Conservation (phyloP, 2,797 vertebrate genomes). For the Betta splendens region DNA sequence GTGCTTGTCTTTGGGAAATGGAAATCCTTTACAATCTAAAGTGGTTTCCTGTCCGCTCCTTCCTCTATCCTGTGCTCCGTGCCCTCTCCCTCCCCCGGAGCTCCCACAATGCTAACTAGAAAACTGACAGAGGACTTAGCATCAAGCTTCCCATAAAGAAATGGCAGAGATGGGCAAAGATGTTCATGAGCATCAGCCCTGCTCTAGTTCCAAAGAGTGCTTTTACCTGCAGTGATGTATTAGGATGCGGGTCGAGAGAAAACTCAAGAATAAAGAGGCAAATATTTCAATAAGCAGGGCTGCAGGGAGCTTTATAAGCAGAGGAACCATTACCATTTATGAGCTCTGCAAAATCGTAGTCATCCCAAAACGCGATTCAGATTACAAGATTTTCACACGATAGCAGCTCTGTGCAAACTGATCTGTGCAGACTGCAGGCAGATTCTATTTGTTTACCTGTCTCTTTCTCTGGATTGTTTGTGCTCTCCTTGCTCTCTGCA, state of each 20-base stretch:
- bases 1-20: constrained; percentile 87
- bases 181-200: background rate
- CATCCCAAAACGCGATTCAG: constrained; percentile 14
- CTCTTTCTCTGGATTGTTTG: constrained; percentile 33
- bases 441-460: constrained; percentile 55
- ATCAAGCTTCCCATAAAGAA: constrained; percentile 32
- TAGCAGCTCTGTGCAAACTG: constrained; percentile 16
- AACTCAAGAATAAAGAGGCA: constrained; percentile 2
- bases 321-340: background rate
- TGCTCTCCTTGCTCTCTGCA: constrained; percentile 42
- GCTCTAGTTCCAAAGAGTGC: background rate
- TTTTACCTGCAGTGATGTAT: background rate
- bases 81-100: constrained; percentile 59
- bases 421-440: constrained; percentile 20
- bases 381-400: constrained; percentile 4
- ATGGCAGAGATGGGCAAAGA: too few species aligned
- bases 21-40: constrained; percentile 87
- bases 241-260: background rate
- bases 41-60: constrained; percentile 85
- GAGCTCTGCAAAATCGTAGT: background rate
- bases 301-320: background rate
- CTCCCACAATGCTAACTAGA: constrained; percentile 66
- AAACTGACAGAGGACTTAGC: constrained; percentile 65
- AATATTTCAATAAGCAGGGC: background rate
- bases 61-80: constrained; percentile 63